Conservation (phyloP, 1,140 invertebrate species). For the Oppia nitens region DNA sequence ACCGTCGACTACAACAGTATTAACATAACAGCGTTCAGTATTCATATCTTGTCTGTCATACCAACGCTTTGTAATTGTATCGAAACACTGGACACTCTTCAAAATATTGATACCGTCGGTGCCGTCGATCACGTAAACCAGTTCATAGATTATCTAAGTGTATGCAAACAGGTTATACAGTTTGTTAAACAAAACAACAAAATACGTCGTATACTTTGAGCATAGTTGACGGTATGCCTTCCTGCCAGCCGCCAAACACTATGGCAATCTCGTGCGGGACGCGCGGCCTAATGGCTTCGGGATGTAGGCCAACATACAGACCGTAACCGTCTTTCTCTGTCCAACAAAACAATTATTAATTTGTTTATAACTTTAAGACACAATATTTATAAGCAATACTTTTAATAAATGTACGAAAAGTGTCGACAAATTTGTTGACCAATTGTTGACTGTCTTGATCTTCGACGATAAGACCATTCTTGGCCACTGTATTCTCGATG, state of each 20-base stretch:
- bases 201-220: constrained; percentile 66
- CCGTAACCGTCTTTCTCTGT: not conserved
- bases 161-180: too few relatives aligned
- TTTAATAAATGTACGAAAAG: too few relatives aligned
- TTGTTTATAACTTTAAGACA: too few relatives aligned
- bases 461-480: not conserved
- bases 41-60: constrained; percentile 5
- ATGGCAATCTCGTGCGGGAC: constrained; percentile 50
- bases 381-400: too few relatives aligned
- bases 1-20: constrained; percentile 44
- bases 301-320: not conserved
- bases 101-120: constrained; percentile 52
- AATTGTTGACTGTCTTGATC: not conserved
- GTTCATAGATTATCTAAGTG: constrained; percentile 39
- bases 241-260: constrained; percentile 57
- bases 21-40: constrained; percentile 27
- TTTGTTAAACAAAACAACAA: too few relatives aligned
- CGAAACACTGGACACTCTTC: constrained; percentile 46
- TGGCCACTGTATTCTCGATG: not conserved
- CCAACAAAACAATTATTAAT: not conserved
- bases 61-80: constrained; percentile 31
- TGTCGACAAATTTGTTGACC: not conserved
- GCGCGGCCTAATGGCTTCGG: constrained; percentile 33
- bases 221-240: constrained; percentile 45
- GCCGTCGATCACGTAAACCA: constrained; percentile 57